Base-by-base conservation (phyloP, 2,888 invertebrate genomes). In the Macroteleia sp. region DNA sequence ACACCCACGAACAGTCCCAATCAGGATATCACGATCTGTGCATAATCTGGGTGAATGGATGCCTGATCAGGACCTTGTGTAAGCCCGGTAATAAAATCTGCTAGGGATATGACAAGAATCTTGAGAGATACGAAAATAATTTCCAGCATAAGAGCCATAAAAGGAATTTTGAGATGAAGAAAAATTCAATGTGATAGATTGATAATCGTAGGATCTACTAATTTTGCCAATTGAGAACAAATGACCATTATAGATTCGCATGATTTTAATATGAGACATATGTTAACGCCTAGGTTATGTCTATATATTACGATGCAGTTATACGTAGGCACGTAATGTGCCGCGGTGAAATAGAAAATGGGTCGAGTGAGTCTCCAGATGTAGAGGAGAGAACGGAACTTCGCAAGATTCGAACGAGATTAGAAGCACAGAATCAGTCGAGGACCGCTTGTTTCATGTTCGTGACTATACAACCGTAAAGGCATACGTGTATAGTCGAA, bases 361-460 rank as follows among this genome's bases (percentile, higher is more conserved):
- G 80, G 80, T 81, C 80, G 76, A 81, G 80, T 78, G 77, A 69
- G 73, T 67, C 73, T 73, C 66, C 69, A 70, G 75, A 78, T 77
- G 77, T 62, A 46, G 48, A 67, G 69, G 62, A 80, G 62, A 80
- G 70, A 67, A 50, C 52, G 71, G 71, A 71, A 67, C 30, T 80
- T 80, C 39, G 74, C 64, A 69, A 69, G 69, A 76, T 69, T 70
- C 69, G 62, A 76, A 64, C 57, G 59, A 73, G 67, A 69, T 76
- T 67, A 74, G 79, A 62, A 73, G 30, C 59, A 46, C 48, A 14
- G 64, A 17, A 76, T 73, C 73, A 46, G 75, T 76, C 52, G 76
- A 62, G 67, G 66, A 52, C 59, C 48, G 64, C 67, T 67, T 73
- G 69, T 69, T 56, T 74, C 73, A 52, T 54, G 59, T 57, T 41